Evolutionary conservation across 2,888 invertebrate genomes (phyloP).

Genomic region (Drosophila vallismaia): DNA sequence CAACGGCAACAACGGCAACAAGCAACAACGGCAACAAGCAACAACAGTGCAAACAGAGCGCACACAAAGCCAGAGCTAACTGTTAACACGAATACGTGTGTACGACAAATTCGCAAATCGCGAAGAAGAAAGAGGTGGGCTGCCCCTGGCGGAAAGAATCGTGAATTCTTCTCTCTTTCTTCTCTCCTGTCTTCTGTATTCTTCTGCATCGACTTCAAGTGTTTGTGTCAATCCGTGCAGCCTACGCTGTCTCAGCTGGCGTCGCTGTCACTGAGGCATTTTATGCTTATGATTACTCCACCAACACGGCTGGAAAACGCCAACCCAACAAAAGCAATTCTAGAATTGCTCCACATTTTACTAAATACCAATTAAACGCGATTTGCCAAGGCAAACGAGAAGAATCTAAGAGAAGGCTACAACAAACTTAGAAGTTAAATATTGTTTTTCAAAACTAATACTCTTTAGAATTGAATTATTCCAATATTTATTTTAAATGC

Average conservation of each 20-base stretch:
- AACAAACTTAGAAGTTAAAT: too few species aligned
- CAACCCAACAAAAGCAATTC: slow-evolving; percentile 18
- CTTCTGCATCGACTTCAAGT: slow-evolving; percentile 18
- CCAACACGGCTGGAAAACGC: slow-evolving; percentile 20
- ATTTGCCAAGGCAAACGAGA: slow-evolving; percentile 58
- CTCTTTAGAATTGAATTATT: too few species aligned
- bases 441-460: too few species aligned
- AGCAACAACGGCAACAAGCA: slow-evolving; percentile 46
- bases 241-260: slow-evolving; percentile 16
- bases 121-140: slow-evolving; percentile 28
- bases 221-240: slow-evolving; percentile 39
- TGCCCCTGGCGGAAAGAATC: slow-evolving; percentile 21
- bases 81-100: slow-evolving; percentile 63
- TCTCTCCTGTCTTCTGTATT: background rate
- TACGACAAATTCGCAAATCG: slow-evolving; percentile 59
- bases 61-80: slow-evolving; percentile 69
- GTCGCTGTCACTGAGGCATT: slow-evolving; percentile 16
- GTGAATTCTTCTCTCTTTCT: slow-evolving; percentile 19
- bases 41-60: slow-evolving; percentile 62
- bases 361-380: slow-evolving; percentile 60
- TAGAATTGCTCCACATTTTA: slow-evolving; percentile 68
- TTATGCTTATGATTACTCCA: slow-evolving; percentile 52
- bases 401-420: background rate
- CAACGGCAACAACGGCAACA: slow-evolving; percentile 39
- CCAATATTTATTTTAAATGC: too few species aligned